These are phyloP conservation scores for Drosophila arizonae DNA, from an alignment of 1,140 invertebrate species.

Conservation along the genomic window DNA sequence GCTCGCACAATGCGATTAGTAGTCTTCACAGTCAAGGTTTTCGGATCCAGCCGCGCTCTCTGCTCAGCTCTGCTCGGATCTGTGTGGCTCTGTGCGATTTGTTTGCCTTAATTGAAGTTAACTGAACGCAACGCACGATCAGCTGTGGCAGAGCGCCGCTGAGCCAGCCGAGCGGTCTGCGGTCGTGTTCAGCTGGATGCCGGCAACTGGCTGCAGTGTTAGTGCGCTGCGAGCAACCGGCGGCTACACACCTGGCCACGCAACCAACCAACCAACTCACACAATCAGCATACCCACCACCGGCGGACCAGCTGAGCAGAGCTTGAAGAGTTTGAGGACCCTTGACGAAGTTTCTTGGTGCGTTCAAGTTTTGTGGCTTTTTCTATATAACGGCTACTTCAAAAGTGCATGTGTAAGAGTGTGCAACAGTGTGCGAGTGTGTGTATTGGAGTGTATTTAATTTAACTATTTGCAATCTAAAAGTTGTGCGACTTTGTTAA, in stretches of 20 bases:
- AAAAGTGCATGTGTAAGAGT: conserved; percentile 13
- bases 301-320: background rate
- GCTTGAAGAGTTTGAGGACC: conserved; percentile 20
- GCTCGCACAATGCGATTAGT: conserved; percentile 38
- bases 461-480: conserved; percentile 34
- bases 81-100: conserved; percentile 4
- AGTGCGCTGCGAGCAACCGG: conserved; percentile 74
- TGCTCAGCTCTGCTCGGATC: conserved; percentile 2
- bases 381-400: conserved; percentile 1
- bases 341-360: conserved; percentile 41
- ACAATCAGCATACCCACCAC: background rate
- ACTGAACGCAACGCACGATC: conserved; percentile 31
- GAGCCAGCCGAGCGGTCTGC: conserved; percentile 30
- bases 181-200: conserved; percentile 54
- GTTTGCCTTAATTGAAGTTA: conserved; percentile 54
- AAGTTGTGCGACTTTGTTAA: conserved; percentile 29
- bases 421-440: background rate
- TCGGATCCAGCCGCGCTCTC: conserved; percentile 30
- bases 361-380: conserved; percentile 37
- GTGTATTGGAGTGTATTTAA: conserved; percentile 27
- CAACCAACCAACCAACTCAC: conserved; percentile 6
- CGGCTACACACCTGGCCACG: conserved; percentile 67
- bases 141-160: conserved; percentile 19
- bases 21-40: conserved; percentile 45
- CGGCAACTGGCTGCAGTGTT: conserved; percentile 40